phyloP scores from a whole-genome alignment of 2,888 invertebrate genomes.

The Pasiphila rectangulata region DNA sequence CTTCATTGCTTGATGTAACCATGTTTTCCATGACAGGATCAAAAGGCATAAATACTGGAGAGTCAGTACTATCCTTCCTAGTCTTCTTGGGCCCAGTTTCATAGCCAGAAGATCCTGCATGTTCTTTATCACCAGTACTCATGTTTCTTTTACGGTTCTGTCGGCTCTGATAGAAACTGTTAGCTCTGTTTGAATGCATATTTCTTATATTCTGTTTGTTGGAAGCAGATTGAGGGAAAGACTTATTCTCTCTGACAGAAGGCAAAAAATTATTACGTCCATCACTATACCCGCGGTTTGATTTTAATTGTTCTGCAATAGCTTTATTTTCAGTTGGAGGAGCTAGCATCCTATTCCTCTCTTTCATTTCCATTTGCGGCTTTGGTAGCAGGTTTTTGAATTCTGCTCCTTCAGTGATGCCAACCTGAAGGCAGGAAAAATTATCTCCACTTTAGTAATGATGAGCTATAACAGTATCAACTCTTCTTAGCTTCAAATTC shows the following conservation, averaged over 20 bases:
- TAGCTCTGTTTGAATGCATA: conserved; percentile 43
- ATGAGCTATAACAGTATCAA: conserved; percentile 72
- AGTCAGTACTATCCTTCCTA: conserved; percentile 46
- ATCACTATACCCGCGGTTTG: conserved; percentile 67
- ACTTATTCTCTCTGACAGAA: conserved; percentile 52
- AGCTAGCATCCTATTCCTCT: conserved; percentile 56
- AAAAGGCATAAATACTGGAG: conserved; percentile 45
- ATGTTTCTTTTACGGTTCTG: conserved; percentile 52
- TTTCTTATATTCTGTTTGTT: conserved; percentile 41
- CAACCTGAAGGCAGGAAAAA: conserved; percentile 82
- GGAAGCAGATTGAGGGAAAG: conserved; percentile 44
- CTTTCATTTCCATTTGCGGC: conserved; percentile 66
- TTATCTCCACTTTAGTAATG: conserved; percentile 80
- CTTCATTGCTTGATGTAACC: conserved; percentile 65
- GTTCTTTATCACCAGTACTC: conserved; percentile 61
- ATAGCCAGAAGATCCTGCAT: conserved; percentile 60
- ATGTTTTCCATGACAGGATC: conserved; percentile 72
- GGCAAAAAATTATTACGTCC: conserved; percentile 41
- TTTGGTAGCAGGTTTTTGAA: conserved; percentile 74
- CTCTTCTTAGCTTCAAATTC: conserved; percentile 76
- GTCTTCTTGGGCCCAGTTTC: conserved; percentile 59
- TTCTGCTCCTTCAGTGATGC: conserved; percentile 79
- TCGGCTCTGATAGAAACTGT: conserved; percentile 35
- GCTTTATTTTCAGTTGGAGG: conserved; percentile 49
- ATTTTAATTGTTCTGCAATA: conserved; percentile 47